Base-by-base conservation (phyloP, 2,797 vertebrate genomes). In the Myripristis murdjan region DNA sequence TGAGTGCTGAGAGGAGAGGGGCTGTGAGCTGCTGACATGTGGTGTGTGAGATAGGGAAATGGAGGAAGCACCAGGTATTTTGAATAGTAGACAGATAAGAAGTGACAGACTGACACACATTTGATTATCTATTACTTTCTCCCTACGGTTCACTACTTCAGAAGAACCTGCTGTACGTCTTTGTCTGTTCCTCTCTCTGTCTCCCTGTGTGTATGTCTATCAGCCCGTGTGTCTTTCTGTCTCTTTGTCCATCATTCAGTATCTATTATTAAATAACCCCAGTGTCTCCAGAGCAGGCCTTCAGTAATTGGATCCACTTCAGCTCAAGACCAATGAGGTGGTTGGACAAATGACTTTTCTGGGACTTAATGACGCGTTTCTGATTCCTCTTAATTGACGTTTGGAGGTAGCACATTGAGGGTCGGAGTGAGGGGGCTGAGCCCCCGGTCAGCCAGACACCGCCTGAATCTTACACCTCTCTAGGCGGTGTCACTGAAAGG, bases 341-440 rank as follows among this genome's bases (percentile, higher is more conserved):
- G 51, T 66, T 48, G 60, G 35, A 70, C 58, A 44, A 43, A 60
- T 22, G 64, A 46, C 47, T 75, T 58, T 56, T 58, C 64, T 33
- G 57, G 37, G 52, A 70, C 49, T 57, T 77, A 81, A 74, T 75
- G 44, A 43, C 63, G 63, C 61, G 48, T 82, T 76, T 57, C 46
- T 53, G 63, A 77, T 77, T 77, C 31, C 12, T 65, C 28, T 33
- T 87, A 71, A 81, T 70, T 75, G 64, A 31, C 31, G 67, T 14
- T 18, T 44, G 23, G 60, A 60, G 43, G 48, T 56, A 68, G 41
- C 58, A 69, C 44, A 70, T 14, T 35, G 47, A 24, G 0, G 14
- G 20, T 39, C 48, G 11, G 18, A 53, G 31, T 14, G 71, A 1
- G 12, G 14, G 6, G 6, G 26, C 76, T 24, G n/a, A n/a, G 64